These are phyloP conservation scores for Oceanites oceanicus DNA, from an alignment of 2,113 vertebrate genomes.

Conservation along the genomic window DNA sequence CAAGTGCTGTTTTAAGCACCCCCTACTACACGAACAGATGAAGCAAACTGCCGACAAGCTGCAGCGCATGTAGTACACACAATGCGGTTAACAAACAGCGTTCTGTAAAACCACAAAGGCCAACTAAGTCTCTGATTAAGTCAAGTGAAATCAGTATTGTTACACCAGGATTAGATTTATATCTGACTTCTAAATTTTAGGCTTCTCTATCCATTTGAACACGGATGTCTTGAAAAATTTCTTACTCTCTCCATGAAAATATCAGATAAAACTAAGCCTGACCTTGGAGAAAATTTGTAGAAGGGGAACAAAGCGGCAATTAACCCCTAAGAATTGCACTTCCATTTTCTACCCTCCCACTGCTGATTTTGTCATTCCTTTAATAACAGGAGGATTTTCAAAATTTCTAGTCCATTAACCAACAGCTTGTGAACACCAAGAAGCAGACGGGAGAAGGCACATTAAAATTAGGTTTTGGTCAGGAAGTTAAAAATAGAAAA, in stretches of 20 bases:
- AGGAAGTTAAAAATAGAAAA: neutral
- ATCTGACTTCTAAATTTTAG: neutral
- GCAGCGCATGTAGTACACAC: neutral
- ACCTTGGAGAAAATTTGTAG: neutral
- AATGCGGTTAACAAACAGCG: conserved; percentile 8
- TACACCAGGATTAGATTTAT: neutral
- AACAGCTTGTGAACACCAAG: neutral
- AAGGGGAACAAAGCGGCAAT: conserved; percentile 5
- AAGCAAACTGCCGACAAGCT: neutral
- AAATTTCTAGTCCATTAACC: conserved; percentile 39
- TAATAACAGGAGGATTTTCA: neutral
- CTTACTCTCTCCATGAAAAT: neutral
- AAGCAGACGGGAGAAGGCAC: neutral
- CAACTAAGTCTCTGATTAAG: neutral
- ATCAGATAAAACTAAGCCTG: neutral
- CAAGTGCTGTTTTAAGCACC: neutral
- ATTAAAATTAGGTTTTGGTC: neutral
- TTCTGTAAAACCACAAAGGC: conserved; percentile 36
- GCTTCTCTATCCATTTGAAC: neutral
- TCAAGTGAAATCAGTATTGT: neutral
- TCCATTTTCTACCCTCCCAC: neutral
- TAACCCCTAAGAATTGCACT: neutral
- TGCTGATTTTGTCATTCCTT: conserved; percentile 9
- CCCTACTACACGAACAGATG: neutral
- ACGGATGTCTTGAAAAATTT: neutral